phyloP scores from a whole-genome alignment of 2,113 vertebrate species.

The Bambusicola thoracicus region DNA sequence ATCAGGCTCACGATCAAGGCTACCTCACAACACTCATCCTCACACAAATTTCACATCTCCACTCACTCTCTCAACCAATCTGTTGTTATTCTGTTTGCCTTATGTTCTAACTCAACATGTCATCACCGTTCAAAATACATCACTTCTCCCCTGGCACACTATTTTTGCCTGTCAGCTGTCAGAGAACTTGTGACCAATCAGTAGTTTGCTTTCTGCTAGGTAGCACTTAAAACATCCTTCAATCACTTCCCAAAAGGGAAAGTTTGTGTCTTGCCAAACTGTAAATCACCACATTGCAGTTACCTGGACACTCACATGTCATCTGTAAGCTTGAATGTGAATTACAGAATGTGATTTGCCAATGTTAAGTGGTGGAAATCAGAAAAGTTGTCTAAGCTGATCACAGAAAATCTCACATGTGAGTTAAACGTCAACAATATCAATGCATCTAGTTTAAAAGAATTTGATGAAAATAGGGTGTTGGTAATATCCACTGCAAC shows the following conservation, averaged over 20 bases:
- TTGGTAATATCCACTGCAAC: neutral
- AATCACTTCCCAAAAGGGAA: neutral
- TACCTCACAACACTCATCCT: slow-evolving; percentile 33
- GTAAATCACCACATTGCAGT: neutral
- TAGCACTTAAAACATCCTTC: neutral
- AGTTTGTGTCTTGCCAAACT: neutral
- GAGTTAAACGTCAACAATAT: neutral
- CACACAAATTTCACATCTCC: slow-evolving; percentile 37
- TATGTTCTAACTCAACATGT: slow-evolving; percentile 70
- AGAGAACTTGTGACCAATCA: slow-evolving; percentile 53
- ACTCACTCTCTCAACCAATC: slow-evolving; percentile 64
- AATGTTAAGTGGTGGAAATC: neutral
- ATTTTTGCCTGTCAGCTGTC: slow-evolving; percentile 50
- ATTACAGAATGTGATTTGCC: neutral
- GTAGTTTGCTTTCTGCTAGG: neutral
- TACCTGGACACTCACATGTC: neutral
- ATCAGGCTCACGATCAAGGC: neutral
- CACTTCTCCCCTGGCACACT: slow-evolving; percentile 12
- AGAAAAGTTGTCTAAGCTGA: neutral
- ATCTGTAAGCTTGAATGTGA: neutral
- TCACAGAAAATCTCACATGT: neutral
- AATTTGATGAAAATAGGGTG: neutral
- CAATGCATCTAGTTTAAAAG: neutral
- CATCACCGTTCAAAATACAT: slow-evolving; percentile 51
- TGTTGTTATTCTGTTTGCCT: slow-evolving; percentile 71